Percentiles rank a stretch among this genome's conserved stretches.
phyloP scores from a whole-genome alignment of 2,113 vertebrate species.

The Triplophysa rosa region DNA sequence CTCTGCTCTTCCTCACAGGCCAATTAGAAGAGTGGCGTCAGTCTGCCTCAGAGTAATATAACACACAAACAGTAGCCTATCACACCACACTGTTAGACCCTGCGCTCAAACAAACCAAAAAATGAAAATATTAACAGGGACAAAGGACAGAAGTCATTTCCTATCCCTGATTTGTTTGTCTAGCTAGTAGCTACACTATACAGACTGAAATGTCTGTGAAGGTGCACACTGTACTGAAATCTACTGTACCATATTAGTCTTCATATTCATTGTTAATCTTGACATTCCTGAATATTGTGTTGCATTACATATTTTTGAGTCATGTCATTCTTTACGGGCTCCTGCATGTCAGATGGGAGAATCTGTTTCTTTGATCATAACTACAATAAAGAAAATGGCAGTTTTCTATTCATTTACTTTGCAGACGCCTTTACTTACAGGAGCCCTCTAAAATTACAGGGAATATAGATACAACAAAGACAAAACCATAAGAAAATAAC shows the following conservation, averaged over 20 bases:
- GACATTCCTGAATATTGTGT: neutral
- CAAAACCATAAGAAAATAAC: conserved; percentile 72
- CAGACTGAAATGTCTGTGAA: no score
- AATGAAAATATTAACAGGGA: conserved; percentile 2
- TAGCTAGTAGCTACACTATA: neutral
- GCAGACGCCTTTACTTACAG: conserved; percentile 70
- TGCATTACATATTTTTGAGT: neutral
- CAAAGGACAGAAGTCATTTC: neutral
- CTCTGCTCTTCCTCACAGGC: conserved; percentile 50
- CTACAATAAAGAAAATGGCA: conserved; percentile 62
- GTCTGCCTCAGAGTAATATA: conserved; percentile 62
- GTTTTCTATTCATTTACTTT: conserved; percentile 63
- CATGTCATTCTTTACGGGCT: conserved; percentile 8
- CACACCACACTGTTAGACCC: conserved; percentile 70
- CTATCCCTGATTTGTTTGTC: neutral
- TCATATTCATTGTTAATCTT: neutral
- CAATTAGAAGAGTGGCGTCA: conserved; percentile 75
- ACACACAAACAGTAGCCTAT: conserved; percentile 69
- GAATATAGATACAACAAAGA: conserved; percentile 63
- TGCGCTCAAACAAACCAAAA: conserved; percentile 63
- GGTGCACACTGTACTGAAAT: neutral
- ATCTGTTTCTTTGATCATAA: conserved; percentile 51
- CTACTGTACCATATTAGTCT: neutral
- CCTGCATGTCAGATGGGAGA: conserved; percentile 49
- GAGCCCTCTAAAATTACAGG: conserved; percentile 74